Evolutionary conservation across 1,140 invertebrate species (phyloP).

Genomic region (Latrodectus geometricus): DNA sequence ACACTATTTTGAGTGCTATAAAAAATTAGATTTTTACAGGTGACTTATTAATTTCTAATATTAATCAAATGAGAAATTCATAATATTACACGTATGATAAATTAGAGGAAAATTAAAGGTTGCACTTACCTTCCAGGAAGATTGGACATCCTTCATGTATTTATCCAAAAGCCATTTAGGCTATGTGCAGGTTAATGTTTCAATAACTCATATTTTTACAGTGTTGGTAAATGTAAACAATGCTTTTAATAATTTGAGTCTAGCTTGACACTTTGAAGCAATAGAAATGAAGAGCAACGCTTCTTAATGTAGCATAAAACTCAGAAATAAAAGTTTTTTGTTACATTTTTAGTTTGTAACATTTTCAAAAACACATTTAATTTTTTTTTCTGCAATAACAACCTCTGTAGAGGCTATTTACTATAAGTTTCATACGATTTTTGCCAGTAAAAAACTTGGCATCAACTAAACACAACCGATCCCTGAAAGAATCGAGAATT

Average conservation of each 20-base stretch:
- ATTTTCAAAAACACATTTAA: background rate
- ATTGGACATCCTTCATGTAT: conserved; percentile 33
- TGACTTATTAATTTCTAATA: no score
- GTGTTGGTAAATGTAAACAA: background rate
- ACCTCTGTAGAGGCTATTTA: background rate
- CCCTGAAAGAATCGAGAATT: conserved; percentile 4
- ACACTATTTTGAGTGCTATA: no score
- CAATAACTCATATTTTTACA: conserved; percentile 36
- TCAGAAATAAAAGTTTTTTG: background rate
- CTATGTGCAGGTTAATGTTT: background rate
- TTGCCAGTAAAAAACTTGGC: conserved; percentile 10
- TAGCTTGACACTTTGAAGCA: background rate
- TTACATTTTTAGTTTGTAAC: background rate
- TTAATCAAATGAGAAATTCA: no score
- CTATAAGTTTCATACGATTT: background rate
- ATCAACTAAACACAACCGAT: background rate
- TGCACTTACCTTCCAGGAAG: conserved; percentile 48
- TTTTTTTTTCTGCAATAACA: background rate
- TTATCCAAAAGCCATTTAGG: conserved; percentile 53
- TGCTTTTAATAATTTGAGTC: background rate
- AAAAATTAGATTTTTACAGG: no score
- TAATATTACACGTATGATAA: no score
- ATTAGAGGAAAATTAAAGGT: background rate
- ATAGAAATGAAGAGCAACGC: background rate
- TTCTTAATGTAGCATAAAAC: background rate